These are phyloP conservation scores for Indri indri DNA, from an alignment of 2,113 vertebrate species.

Conservation along the genomic window DNA sequence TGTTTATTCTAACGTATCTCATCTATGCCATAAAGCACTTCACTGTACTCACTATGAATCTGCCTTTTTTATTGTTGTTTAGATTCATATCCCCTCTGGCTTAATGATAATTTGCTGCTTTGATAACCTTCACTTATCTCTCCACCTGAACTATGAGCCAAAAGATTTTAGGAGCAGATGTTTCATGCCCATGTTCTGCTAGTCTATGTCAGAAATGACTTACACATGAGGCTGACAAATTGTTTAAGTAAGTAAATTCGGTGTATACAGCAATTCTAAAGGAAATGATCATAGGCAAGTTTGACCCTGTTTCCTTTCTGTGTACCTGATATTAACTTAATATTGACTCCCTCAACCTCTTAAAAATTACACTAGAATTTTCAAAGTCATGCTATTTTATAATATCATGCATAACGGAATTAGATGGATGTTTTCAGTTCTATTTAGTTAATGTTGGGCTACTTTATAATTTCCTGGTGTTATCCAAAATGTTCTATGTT, in stretches of 20 bases:
- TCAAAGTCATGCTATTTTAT: neutral
- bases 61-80: neutral
- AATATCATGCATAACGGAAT: neutral
- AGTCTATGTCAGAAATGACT: neutral
- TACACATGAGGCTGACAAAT: neutral
- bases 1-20: neutral
- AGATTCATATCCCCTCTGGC: neutral
- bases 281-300: neutral
- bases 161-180: neutral
- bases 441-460: neutral
- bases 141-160: neutral
- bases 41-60: neutral
- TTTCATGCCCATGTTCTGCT: neutral
- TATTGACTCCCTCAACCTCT: neutral
- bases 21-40: neutral
- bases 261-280: neutral
- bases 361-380: neutral
- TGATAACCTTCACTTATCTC: conserved; percentile 11
- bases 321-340: neutral
- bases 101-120: conserved; percentile 30
- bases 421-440: neutral
- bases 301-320: neutral
- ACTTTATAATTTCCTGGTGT: neutral
- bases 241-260: neutral
- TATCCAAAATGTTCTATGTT: neutral